These are phyloP conservation scores for Eleutherodactylus coqui DNA, from an alignment of 2,797 vertebrate genomes.

Conservation along the genomic window DNA sequence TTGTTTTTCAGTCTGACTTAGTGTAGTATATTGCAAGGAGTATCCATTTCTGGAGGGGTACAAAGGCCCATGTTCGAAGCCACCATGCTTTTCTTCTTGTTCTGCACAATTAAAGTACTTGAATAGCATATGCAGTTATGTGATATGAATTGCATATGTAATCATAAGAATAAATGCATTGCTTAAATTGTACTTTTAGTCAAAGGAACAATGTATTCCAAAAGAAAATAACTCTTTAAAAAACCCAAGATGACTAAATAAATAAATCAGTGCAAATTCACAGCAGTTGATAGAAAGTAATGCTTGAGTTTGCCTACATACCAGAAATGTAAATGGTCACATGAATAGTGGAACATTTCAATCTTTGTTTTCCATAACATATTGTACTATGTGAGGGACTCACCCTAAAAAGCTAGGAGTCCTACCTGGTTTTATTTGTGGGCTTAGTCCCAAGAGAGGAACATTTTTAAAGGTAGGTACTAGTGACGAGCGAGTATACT, in stretches of 20 bases:
- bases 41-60: background rate
- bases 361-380: too few relatives aligned
- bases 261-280: background rate
- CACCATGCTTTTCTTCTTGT: background rate
- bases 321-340: background rate
- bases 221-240: background rate
- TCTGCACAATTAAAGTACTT: background rate
- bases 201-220: background rate
- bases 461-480: too few relatives aligned
- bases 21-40: background rate
- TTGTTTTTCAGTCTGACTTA: background rate
- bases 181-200: background rate
- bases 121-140: background rate
- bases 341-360: background rate
- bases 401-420: too few relatives aligned
- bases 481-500: too few relatives aligned
- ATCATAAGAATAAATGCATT: background rate
- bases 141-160: background rate
- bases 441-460: too few relatives aligned
- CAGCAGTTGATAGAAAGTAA: background rate
- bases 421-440: too few relatives aligned
- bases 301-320: background rate
- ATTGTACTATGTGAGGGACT: too few relatives aligned
- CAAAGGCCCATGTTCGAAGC: background rate
- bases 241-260: background rate